Percentiles rank a stretch among this genome's conserved stretches.
Evolutionary conservation across 2,113 vertebrate species (phyloP).

Genomic region (Murina feae): DNA sequence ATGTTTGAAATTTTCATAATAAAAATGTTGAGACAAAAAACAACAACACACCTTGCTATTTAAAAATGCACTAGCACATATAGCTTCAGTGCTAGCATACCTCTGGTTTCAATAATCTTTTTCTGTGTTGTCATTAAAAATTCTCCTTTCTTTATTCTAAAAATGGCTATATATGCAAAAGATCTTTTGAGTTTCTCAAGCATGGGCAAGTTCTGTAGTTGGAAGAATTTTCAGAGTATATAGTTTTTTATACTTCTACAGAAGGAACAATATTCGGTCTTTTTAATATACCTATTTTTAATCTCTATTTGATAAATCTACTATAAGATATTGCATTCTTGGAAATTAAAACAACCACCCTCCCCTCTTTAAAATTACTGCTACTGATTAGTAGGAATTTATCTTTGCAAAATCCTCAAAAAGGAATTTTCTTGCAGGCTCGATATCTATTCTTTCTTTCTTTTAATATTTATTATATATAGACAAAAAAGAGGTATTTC

Average conservation of each 20-base stretch:
- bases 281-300: background rate
- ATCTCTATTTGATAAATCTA: background rate
- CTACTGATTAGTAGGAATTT: background rate
- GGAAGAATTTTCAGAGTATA: background rate
- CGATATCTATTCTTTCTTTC: background rate
- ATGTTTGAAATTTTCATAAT: background rate
- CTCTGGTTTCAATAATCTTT: background rate
- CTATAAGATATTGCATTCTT: background rate
- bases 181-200: background rate
- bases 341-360: background rate
- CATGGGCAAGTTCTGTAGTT: background rate
- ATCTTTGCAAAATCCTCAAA: background rate
- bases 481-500: background rate
- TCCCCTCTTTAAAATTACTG: background rate
- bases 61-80: background rate
- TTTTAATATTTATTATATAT: background rate
- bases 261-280: background rate
- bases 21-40: background rate
- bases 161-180: background rate
- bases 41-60: background rate
- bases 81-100: background rate
- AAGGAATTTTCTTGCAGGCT: background rate
- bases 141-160: background rate
- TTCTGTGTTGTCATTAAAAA: background rate
- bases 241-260: background rate